Evolutionary conservation across 2,797 vertebrate species (phyloP).

Genomic region (Pteropus rufus): DNA sequence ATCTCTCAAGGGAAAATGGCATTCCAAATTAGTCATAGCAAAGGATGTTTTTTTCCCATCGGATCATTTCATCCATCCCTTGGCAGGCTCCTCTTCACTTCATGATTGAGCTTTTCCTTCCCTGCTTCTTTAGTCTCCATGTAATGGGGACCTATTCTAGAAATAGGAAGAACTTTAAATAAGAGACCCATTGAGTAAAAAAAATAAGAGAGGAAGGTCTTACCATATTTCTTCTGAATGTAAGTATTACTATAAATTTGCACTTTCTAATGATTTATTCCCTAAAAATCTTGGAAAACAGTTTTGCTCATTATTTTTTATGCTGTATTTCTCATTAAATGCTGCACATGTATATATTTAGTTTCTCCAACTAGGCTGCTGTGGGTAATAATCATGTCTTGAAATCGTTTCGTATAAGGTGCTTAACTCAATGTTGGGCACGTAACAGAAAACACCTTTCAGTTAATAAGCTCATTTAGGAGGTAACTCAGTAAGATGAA

Average conservation of each 20-base stretch:
- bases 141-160: neutral
- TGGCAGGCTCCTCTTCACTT: neutral
- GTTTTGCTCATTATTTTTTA: neutral
- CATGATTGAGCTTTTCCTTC: neutral
- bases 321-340: neutral
- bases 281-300: neutral
- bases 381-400: neutral
- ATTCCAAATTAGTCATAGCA: neutral
- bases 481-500: neutral
- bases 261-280: neutral
- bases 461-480: neutral
- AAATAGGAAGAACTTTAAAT: neutral
- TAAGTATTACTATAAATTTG: neutral
- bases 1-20: neutral
- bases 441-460: neutral
- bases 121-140: neutral
- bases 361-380: neutral
- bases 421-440: neutral
- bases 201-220: neutral
- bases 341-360: neutral
- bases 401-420: neutral
- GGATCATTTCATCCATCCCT: neutral
- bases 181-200: neutral
- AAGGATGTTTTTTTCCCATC: neutral
- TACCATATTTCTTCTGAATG: neutral